Base-by-base conservation (phyloP, 1,140 invertebrate species). In the Leucophenga varia region DNA sequence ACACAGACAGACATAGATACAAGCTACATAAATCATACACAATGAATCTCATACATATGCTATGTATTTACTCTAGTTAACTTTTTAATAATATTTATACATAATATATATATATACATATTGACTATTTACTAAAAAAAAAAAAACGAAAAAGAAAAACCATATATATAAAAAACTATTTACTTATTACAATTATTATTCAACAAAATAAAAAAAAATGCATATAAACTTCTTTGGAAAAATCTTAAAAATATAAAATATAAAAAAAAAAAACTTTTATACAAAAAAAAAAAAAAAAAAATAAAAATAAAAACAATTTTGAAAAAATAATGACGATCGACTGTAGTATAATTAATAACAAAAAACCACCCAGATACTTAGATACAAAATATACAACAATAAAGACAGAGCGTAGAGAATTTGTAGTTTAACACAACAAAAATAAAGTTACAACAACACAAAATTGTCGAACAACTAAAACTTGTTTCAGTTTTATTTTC, bases 101-200 rank as follows among this genome's bases (percentile, higher is more conserved):
- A 28, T 7, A 6, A 28, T 28, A 39, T 14, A 40, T 41, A 20
- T 45, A 50, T 30, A 50, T 37, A 55, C 57, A 65, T 65, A 67
- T 55, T 67, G 58, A 58, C 61, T 67, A 65, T 67, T 64, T 64
- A 64, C 61, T 50, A 40, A 57, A 59, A n/a, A n/a, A n/a, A n/a
- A n/a, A n/a, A n/a, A n/a, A n/a, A n/a, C n/a, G n/a, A n/a, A n/a
- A n/a, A n/a, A n/a, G n/a, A n/a, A n/a, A n/a, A n/a, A n/a, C n/a
- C n/a, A n/a, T n/a, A n/a, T n/a, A n/a, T n/a, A n/a, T n/a, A n/a
- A n/a, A n/a, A 51, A 51, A 45, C 57, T 61, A 61, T 61, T 61
- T 61, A 61, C 50, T 64, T 55, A 64, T 60, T 59, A 42, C 17
- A 22, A 22, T 12, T 22, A 40, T 41, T n/a, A n/a, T n/a, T n/a